Evolutionary conservation across 2,888 invertebrate species (phyloP), one percentile per base, ranked within the genome.

Genomic region (Pristionchus entomophagus): DNA sequence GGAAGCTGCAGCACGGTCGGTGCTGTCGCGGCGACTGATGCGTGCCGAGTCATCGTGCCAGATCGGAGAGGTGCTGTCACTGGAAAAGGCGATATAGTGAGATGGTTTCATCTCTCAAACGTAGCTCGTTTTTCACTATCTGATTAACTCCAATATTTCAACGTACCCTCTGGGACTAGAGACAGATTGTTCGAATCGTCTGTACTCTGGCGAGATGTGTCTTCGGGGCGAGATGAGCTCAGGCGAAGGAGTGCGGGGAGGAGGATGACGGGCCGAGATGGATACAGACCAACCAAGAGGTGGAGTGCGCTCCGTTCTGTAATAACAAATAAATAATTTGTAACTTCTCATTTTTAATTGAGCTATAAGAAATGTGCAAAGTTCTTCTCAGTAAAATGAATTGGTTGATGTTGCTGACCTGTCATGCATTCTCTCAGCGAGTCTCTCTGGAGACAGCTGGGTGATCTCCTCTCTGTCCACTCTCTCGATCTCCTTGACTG

Each of bases 261-360:
- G 73, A 5, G 85, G 85, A 29, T 53, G 85, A 38, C 73, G 73
- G 53, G 85, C 85, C 38, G 85, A 85, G 38, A 85, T 85, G 49
- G 85, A 85, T 0, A 85, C 85, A n/a, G 85, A 77, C 41, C 73
- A 85, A 0, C 85, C 85, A 29, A 77, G 73, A 26, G 73, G 73
- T 8, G 73, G 73, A 12, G 73, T 41, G 3, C 35, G 65, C 65
- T 65, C 65, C 19, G 35, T 29, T 35, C 65, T 65, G 65, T 22
- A 2, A 22, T 59, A n/a, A 3, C 10, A 59, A 0, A n/a, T 8
- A 2, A 19, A 56, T 1, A n/a, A 56, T 22, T 56, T n/a, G n/a
- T 29, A 4, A 59, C 26, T 56, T 56, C n/a, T 3, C 3, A 51
- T 51, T 6, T 19, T 51, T 5, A 10, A 22, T 22, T 51, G 51